Evolutionary conservation across 2,113 vertebrate species (phyloP).

Genomic region (Pedetes capensis): DNA sequence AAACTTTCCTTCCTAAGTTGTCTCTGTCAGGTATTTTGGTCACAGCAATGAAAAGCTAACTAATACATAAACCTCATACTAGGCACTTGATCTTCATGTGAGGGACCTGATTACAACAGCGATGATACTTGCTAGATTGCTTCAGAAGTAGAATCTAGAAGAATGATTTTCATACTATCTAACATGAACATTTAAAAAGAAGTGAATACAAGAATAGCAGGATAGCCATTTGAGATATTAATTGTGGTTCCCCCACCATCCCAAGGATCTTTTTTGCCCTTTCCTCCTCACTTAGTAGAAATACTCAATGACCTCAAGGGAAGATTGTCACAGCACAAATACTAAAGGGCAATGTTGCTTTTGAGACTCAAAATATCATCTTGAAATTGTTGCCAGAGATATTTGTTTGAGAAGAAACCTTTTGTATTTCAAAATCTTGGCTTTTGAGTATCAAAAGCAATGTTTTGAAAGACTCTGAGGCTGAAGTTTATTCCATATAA

Average conservation of each 20-base stretch:
- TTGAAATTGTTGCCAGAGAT: slow-evolving; percentile 38
- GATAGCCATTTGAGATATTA: background rate
- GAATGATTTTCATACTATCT: background rate
- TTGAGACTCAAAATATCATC: slow-evolving; percentile 7
- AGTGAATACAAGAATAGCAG: background rate
- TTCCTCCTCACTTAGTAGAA: background rate
- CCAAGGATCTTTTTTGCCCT: background rate
- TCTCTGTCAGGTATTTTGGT: no score
- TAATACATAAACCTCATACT: no score
- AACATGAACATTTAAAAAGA: background rate
- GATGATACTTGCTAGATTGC: background rate
- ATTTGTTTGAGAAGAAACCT: background rate
- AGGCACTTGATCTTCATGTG: background rate
- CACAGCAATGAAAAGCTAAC: no score
- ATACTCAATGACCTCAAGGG: slow-evolving; percentile 9
- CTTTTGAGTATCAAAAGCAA: background rate
- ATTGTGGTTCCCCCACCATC: background rate
- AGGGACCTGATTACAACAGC: background rate
- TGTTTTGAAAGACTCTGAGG: background rate
- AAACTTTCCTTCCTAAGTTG: no score
- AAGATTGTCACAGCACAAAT: slow-evolving; percentile 1
- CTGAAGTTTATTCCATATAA: background rate
- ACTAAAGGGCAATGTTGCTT: background rate
- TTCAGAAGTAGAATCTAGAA: background rate
- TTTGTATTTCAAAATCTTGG: background rate